Evolutionary conservation across 1,140 invertebrate genomes (phyloP).

Genomic region (Cydia strobilella): DNA sequence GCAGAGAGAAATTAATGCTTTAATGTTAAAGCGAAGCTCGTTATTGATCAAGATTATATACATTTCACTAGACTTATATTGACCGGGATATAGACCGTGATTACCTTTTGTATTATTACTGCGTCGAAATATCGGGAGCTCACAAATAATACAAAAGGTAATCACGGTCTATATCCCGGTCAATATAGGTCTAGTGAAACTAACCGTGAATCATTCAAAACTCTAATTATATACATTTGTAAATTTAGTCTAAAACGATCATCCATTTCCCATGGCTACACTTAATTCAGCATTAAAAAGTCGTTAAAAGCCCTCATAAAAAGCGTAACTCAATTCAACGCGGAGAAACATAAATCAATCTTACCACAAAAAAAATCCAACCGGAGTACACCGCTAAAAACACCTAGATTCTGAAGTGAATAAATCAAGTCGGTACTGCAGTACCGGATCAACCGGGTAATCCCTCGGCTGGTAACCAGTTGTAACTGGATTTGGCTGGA

Average conservation of each 20-base stretch:
- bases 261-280: not conserved
- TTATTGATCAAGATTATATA: no score
- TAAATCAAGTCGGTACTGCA: constrained; percentile 71
- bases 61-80: no score
- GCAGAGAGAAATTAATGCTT: no score
- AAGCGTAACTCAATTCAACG: not conserved
- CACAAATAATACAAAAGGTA: no score
- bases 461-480: constrained; percentile 65
- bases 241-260: not conserved
- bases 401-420: constrained; percentile 49
- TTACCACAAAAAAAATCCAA: not conserved
- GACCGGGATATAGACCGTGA: no score
- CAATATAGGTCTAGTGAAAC: no score
- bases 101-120: no score
- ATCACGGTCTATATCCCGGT: no score
- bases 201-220: no score
- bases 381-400: constrained; percentile 34
- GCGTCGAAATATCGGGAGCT: no score
- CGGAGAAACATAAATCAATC: constrained; percentile 18
- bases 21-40: no score
- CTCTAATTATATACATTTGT: no score
- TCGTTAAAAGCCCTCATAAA: constrained; percentile 2
- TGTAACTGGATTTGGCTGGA: constrained; percentile 29
- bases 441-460: constrained; percentile 71
- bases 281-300: not conserved